These are phyloP conservation scores for Neosilurus mollespiculum DNA, from an alignment of 2,797 vertebrate genomes.

Conservation along the genomic window DNA sequence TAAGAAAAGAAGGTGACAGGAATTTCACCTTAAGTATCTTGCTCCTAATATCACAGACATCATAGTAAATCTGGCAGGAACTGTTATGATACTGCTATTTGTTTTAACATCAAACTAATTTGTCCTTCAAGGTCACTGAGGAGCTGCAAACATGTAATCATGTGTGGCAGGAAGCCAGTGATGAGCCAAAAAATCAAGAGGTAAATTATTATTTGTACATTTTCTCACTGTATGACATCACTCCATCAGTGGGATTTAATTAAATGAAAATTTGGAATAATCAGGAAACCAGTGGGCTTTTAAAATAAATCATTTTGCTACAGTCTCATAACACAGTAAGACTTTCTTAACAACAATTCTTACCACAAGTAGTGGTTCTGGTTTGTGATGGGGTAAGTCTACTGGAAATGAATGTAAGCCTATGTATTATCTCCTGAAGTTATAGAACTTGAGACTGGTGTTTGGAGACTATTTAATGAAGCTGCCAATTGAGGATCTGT, in stretches of 20 bases:
- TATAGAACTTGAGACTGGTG: no score
- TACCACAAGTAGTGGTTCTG: no score
- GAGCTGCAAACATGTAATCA: conserved; percentile 57
- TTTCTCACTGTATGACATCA: conserved; percentile 39
- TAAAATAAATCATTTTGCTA: background rate
- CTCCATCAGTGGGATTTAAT: conserved; percentile 30
- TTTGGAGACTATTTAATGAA: no score
- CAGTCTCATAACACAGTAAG: background rate
- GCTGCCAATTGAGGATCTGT: no score
- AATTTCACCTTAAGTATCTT: background rate
- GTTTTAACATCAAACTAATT: conserved; percentile 54
- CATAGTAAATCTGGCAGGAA: conserved; percentile 20
- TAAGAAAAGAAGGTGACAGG: background rate
- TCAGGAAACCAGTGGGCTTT: conserved; percentile 12
- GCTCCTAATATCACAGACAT: background rate
- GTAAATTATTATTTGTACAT: conserved; percentile 37
- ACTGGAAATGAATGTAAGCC: no score
- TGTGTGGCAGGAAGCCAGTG: conserved; percentile 52
- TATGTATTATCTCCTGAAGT: no score
- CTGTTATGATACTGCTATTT: background rate
- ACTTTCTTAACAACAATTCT: background rate
- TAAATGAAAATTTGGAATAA: conserved; percentile 26
- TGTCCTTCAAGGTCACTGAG: conserved; percentile 43
- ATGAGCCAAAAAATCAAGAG: conserved; percentile 34
- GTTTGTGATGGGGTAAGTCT: no score